Evolutionary conservation across 2,113 vertebrate species (phyloP).

Genomic region (Percina caprodes): DNA sequence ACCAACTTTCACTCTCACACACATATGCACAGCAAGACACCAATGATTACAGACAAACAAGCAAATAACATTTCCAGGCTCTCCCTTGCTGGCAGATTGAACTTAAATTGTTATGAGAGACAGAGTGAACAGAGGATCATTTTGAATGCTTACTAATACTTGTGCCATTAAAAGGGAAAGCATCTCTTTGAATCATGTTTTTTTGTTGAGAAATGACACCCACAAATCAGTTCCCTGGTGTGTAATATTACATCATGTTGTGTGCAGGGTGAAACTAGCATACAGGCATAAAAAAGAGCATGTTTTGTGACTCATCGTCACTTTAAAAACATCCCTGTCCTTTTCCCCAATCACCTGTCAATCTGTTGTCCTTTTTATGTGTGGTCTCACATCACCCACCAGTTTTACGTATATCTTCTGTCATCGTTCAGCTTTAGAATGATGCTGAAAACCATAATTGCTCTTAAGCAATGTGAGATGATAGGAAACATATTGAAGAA

Average conservation of each 20-base stretch:
- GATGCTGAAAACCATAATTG: conserved; percentile 53
- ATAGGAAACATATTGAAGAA: conserved; percentile 65
- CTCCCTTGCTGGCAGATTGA: conserved; percentile 71
- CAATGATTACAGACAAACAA: conserved; percentile 81
- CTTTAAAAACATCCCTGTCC: not conserved
- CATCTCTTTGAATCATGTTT: conserved; percentile 47
- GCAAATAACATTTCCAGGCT: conserved; percentile 77
- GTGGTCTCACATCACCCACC: conserved; percentile 45
- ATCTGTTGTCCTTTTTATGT: not conserved
- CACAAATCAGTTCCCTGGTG: conserved; percentile 51
- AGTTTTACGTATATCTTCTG: conserved; percentile 38
- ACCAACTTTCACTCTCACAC: conserved; percentile 51
- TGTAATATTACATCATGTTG: conserved; percentile 1
- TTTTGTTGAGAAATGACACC: conserved; percentile 25
- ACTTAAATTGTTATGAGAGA: conserved; percentile 72
- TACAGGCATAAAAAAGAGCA: not conserved
- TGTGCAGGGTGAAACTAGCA: conserved; percentile 22
- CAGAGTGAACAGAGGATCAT: conserved; percentile 60
- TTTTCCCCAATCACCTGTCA: conserved; percentile 15
- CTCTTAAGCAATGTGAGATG: conserved; percentile 57
- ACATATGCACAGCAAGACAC: conserved; percentile 62
- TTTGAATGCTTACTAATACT: conserved; percentile 69
- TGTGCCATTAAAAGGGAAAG: conserved; percentile 60
- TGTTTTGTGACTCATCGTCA: conserved; percentile 13
- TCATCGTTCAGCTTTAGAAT: conserved; percentile 48